Percentiles rank a stretch among this genome's conserved stretches.
Conservation (phyloP, 1,140 invertebrate genomes). For the Calycopis cecrops region DNA sequence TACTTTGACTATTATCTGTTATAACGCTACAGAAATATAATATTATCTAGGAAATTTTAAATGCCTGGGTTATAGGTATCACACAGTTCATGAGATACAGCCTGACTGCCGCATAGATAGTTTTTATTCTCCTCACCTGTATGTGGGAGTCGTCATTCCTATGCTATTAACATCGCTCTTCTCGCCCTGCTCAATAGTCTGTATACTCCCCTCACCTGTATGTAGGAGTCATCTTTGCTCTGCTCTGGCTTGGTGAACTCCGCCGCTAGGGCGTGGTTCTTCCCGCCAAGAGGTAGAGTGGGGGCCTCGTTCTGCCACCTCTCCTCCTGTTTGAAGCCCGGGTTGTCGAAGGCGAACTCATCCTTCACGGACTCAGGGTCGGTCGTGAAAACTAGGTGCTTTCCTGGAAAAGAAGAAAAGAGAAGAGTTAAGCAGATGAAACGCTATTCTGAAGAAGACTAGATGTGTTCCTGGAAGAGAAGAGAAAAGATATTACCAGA, state of each 20-base stretch:
- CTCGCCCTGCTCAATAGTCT: too few relatives aligned
- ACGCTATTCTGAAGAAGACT: too few relatives aligned
- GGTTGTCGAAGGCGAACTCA: conserved; percentile 87
- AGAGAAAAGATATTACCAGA: too few relatives aligned
- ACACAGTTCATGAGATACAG: too few relatives aligned
- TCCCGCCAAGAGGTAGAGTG: conserved; percentile 59
- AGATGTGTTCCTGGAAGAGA: too few relatives aligned
- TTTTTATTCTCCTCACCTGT: conserved; percentile 70
- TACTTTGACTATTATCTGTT: too few relatives aligned
- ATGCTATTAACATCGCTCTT: too few relatives aligned
- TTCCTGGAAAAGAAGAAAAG: conserved; percentile 76
- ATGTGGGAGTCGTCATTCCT: conserved; percentile 78
- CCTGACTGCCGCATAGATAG: too few relatives aligned
- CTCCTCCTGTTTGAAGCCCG: conserved; percentile 79
- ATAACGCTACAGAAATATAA: too few relatives aligned
- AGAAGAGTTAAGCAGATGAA: too few relatives aligned
- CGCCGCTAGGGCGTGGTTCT: conserved; percentile 38
- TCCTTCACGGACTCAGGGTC: conserved; percentile 83
- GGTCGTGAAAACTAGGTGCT: conserved; percentile 82
- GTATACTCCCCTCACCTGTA: conserved; percentile 74
- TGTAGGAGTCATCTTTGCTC: conserved; percentile 78
- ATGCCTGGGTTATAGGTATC: too few relatives aligned
- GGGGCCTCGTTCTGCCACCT: conserved; percentile 62
- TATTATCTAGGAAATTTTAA: too few relatives aligned
- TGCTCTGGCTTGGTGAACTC: conserved; percentile 64